Evolutionary conservation across 2,113 vertebrate species (phyloP).

Genomic region (Amphiprion ocellaris): DNA sequence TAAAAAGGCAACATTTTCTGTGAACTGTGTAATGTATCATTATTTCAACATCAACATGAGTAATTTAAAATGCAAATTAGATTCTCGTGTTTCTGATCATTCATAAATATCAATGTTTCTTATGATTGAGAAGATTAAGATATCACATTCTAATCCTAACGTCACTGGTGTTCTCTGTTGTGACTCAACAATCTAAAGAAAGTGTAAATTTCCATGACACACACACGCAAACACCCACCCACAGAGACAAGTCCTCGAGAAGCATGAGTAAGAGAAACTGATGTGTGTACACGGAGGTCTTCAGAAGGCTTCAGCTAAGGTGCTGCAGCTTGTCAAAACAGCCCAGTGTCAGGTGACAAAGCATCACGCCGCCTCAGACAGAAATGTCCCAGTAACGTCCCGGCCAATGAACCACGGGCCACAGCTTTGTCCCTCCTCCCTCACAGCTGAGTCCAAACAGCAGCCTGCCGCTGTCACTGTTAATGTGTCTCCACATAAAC

Average conservation of each 20-base stretch:
- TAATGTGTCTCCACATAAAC: slow-evolving; percentile 70
- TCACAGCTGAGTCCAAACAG: slow-evolving; percentile 73
- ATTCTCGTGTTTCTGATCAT: not conserved
- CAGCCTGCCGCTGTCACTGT: slow-evolving; percentile 75
- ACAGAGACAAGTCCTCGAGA: slow-evolving; percentile 73
- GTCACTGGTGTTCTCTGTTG: not conserved
- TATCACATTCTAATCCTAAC: not conserved
- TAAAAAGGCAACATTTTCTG: not conserved
- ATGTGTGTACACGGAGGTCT: slow-evolving; percentile 84
- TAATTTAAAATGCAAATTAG: not conserved
- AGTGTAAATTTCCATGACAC: slow-evolving; percentile 3
- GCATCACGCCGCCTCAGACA: slow-evolving; percentile 86
- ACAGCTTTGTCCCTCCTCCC: slow-evolving; percentile 79
- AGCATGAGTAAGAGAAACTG: slow-evolving; percentile 85
- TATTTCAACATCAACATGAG: not conserved
- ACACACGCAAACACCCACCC: not conserved
- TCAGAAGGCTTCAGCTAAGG: slow-evolving; percentile 86
- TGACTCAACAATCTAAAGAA: not conserved
- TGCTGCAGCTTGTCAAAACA: slow-evolving; percentile 91
- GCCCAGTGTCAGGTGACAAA: slow-evolving; percentile 88
- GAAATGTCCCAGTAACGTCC: slow-evolving; percentile 92
- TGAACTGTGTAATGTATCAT: not conserved
- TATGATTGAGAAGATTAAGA: not conserved
- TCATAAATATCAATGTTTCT: not conserved
- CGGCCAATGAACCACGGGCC: slow-evolving; percentile 88